Evolutionary conservation across 2,113 vertebrate species (phyloP).

Genomic region (Boleophthalmus pectinirostris): DNA sequence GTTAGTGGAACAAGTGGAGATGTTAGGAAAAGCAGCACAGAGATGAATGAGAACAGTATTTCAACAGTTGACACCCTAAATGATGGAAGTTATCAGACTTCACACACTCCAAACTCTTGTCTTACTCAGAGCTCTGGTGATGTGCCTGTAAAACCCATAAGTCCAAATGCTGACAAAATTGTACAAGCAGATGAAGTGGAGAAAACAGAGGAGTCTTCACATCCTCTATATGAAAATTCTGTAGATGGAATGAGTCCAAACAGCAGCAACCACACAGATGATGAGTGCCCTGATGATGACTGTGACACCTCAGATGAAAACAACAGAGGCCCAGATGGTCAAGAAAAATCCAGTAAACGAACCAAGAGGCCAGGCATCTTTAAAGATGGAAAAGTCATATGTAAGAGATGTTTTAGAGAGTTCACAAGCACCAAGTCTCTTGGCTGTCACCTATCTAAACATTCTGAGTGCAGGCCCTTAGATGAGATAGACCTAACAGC

Average conservation of each 20-base stretch:
- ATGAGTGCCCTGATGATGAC: constrained; percentile 64
- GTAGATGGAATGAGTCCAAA: constrained; percentile 61
- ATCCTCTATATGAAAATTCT: constrained; percentile 52
- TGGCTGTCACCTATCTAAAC: constrained; percentile 95
- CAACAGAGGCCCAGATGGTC: constrained; percentile 73
- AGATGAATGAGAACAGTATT: constrained; percentile 58
- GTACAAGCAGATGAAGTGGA: constrained; percentile 47
- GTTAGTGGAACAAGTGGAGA: constrained; percentile 41
- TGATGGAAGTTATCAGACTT: constrained; percentile 65
- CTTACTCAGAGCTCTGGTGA: constrained; percentile 77
- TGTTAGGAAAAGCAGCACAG: constrained; percentile 58
- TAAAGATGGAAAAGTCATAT: constrained; percentile 96
- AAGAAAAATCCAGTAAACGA: constrained; percentile 86
- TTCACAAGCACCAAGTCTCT: constrained; percentile 97
- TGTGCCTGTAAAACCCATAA: constrained; percentile 73
- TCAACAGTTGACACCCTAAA: constrained; percentile 68
- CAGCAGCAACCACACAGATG: constrained; percentile 56
- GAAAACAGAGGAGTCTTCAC: constrained; percentile 52
- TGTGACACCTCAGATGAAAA: constrained; percentile 66
- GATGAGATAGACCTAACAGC: constrained; percentile 90
- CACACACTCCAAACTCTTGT: constrained; percentile 67
- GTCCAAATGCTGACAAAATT: constrained; percentile 47
- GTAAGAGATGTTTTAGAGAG: constrained; percentile 95
- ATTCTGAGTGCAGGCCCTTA: constrained; percentile 92
- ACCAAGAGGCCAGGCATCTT: constrained; percentile 98